These are phyloP conservation scores for Dolomedes plantarius DNA, from an alignment of 2,888 invertebrate species.

Conservation along the genomic window DNA sequence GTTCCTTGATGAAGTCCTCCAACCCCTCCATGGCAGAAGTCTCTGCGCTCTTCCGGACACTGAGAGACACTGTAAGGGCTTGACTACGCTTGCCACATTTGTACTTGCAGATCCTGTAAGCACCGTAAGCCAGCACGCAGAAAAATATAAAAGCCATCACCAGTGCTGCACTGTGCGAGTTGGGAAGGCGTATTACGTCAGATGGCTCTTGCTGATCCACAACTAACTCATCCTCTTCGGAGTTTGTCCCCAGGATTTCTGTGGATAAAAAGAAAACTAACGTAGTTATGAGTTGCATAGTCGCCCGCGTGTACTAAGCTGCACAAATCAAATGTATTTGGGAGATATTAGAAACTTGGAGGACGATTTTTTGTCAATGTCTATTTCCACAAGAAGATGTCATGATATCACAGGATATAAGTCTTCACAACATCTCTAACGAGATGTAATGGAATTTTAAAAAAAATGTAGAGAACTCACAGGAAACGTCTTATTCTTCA, in stretches of 20 bases:
- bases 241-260: not conserved
- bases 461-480: too few species aligned
- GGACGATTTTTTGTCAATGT: too few species aligned
- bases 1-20: constrained; percentile 31
- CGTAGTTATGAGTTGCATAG: too few species aligned
- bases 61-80: constrained; percentile 15
- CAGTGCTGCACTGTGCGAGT: constrained; percentile 53
- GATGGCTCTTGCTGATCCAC: not conserved
- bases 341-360: too few species aligned
- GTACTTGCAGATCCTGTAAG: constrained; percentile 29
- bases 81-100: constrained; percentile 1
- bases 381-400: too few species aligned
- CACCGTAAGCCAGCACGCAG: constrained; percentile 27
- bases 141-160: constrained; percentile 54
- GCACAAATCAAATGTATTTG: too few species aligned
- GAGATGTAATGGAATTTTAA: too few species aligned
- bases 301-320: too few species aligned
- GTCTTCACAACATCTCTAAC: too few species aligned
- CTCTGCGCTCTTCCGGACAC: not conserved
- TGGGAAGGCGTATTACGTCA: constrained; percentile 32
- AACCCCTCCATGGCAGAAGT: not conserved
- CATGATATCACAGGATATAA: too few species aligned
- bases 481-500: too few species aligned
- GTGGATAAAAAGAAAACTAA: not conserved
- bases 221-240: constrained; percentile 25